phyloP scores from a whole-genome alignment of 2,888 invertebrate genomes.

The Euzophera pinguis region DNA sequence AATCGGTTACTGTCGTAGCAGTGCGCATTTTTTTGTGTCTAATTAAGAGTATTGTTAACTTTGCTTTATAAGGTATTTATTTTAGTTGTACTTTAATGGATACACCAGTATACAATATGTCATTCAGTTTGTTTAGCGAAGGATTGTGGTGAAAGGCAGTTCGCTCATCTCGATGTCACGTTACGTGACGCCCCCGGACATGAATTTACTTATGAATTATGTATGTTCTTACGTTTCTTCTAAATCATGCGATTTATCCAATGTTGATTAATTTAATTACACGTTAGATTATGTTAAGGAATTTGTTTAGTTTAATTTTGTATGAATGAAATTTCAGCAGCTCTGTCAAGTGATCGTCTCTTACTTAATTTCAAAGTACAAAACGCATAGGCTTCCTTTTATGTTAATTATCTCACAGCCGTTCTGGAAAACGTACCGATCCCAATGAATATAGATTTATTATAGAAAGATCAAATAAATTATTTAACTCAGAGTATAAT shows the following conservation, averaged over 20 bases:
- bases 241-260: slow-evolving; percentile 43
- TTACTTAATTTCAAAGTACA: slow-evolving; percentile 75
- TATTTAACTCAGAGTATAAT: slow-evolving; percentile 60
- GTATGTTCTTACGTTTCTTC: slow-evolving; percentile 40
- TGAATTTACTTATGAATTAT: slow-evolving; percentile 45
- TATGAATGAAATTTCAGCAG: slow-evolving; percentile 64
- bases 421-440: slow-evolving; percentile 52
- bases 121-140: slow-evolving; percentile 39
- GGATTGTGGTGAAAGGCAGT: slow-evolving; percentile 30
- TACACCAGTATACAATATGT: slow-evolving; percentile 73
- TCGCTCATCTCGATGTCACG: slow-evolving; percentile 27
- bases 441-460: slow-evolving; percentile 50
- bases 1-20: slow-evolving; percentile 33
- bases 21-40: slow-evolving; percentile 62
- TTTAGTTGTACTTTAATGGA: slow-evolving; percentile 76
- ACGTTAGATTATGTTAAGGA: slow-evolving; percentile 53
- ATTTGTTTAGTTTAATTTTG: slow-evolving; percentile 58
- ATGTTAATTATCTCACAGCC: slow-evolving; percentile 44
- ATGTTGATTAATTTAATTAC: slow-evolving; percentile 55
- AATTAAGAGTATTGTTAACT: slow-evolving; percentile 68
- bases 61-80: slow-evolving; percentile 77
- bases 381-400: slow-evolving; percentile 63
- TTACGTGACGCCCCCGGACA: slow-evolving; percentile 35
- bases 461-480: slow-evolving; percentile 62
- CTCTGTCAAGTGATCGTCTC: slow-evolving; percentile 48